Base-by-base conservation (phyloP, 2,888 invertebrate genomes). In the Thalpophila matura region DNA sequence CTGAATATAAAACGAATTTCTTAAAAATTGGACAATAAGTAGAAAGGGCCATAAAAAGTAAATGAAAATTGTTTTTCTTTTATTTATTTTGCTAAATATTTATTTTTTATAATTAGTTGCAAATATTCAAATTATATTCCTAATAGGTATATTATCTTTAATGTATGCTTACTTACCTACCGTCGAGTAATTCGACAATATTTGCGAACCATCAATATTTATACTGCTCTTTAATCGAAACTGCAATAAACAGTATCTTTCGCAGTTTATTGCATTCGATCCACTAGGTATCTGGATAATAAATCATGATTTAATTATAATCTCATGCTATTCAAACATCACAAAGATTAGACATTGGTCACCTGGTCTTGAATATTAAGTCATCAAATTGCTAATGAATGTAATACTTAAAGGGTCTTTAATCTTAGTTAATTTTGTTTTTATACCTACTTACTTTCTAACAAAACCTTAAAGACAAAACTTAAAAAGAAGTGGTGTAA, bases 181-280 rank as follows among this genome's bases (percentile, higher is more conserved):
- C 66, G 53, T 59, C 37, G 63, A 46, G 33, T 51, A 61, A 61
- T 72, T 73, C 74, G 63, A 6, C 0, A 20, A 9, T 26, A 27
- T 10, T 40, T 24, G 0, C 26, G 5, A 27, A 50, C 3, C n/a
- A n/a, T 7, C 54, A 37, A 18, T 73, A 80, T 80, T 60, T 80
- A 80, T 80, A 80, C 64, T 43, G 5, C 10, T 45, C 37, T 42
- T 35, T 68, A 67, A 70, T 61, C 77, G 60, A 71, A 35, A 66
- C 55, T 60, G 56, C 61, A 74, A 74, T 77, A 79, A 80, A 74
- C 45, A 33, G 38, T 71, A 81, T 79, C 77, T 73, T 50, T 16
- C 62, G n/a, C 40, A 47, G 24, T 78, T 81, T 78, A 78, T 77
- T 72, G 64, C 66, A 73, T 54, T 57, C 43, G n/a, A 61, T 64